A percentile compares a stretch with the other conserved stretches of the same genome.
Evolutionary conservation across 2,888 invertebrate genomes (phyloP).

Genomic region (Eilema caniola): DNA sequence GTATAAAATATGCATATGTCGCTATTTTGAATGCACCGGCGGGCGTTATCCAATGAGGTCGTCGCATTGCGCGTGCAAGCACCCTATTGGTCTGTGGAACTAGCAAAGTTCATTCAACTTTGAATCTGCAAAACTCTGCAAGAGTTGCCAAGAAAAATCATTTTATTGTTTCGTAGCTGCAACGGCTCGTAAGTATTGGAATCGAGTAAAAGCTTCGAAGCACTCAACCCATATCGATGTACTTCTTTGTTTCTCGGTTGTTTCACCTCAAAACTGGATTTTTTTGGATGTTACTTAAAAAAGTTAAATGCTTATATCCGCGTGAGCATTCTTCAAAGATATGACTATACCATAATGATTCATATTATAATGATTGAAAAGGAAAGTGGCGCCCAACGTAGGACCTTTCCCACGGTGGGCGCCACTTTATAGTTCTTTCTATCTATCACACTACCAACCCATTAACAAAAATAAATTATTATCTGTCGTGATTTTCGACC

Average conservation of each 20-base stretch:
- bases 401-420: neutral
- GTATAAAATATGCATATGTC: constrained; percentile 53
- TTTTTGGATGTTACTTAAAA: too few species aligned
- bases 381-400: neutral
- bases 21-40: constrained; percentile 55
- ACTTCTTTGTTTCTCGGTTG: neutral
- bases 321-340: neutral
- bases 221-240: constrained; percentile 7
- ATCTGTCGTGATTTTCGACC: too few species aligned
- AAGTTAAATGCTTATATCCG: neutral
- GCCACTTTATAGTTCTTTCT: too few species aligned
- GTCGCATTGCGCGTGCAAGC: constrained; percentile 79
- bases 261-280: neutral
- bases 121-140: constrained; percentile 70
- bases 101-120: constrained; percentile 73
- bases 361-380: neutral
- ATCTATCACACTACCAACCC: too few species aligned
- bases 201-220: constrained; percentile 31
- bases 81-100: constrained; percentile 61
- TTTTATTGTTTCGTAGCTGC: constrained; percentile 48
- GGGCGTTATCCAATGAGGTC: constrained; percentile 68
- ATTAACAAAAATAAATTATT: too few species aligned
- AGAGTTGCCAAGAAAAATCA: constrained; percentile 59
- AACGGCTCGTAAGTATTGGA: constrained; percentile 34
- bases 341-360: too few species aligned